A percentile compares a stretch with the other conserved stretches of the same genome.
Conservation (phyloP, 2,797 vertebrate species). For the Platalea minor region DNA sequence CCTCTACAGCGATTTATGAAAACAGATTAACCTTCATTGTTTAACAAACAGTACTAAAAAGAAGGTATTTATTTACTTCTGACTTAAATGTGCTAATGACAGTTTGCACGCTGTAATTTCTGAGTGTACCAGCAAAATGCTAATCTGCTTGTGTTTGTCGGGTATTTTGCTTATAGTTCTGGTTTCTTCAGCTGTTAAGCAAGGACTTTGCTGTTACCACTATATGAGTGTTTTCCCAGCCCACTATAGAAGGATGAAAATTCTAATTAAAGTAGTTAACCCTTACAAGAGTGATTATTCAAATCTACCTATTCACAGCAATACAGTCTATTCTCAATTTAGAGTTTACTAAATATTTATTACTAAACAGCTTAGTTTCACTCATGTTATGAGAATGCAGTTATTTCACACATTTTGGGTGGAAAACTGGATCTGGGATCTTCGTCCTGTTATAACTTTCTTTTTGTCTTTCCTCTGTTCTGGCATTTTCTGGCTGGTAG, state of each 20-base stretch:
- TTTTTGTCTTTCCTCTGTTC: not conserved
- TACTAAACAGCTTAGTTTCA: not conserved
- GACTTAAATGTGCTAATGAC: not conserved
- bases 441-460: not conserved
- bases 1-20: fast-evolving
- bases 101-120: not conserved
- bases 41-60: not conserved
- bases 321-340: not conserved
- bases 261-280: not conserved
- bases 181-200: not conserved
- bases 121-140: not conserved
- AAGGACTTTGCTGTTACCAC: not conserved
- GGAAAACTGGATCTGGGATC: not conserved
- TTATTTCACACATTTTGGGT: not conserved
- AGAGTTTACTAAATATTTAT: not conserved
- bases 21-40: not conserved
- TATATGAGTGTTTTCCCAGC: not conserved
- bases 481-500: not conserved
- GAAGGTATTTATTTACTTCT: not conserved
- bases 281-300: not conserved
- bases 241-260: not conserved
- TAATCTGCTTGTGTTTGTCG: not conserved
- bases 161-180: not conserved
- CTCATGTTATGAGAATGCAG: not conserved
- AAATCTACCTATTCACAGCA: not conserved